These are phyloP conservation scores for Argya squamiceps DNA, from an alignment of 2,797 vertebrate species.

Conservation along the genomic window DNA sequence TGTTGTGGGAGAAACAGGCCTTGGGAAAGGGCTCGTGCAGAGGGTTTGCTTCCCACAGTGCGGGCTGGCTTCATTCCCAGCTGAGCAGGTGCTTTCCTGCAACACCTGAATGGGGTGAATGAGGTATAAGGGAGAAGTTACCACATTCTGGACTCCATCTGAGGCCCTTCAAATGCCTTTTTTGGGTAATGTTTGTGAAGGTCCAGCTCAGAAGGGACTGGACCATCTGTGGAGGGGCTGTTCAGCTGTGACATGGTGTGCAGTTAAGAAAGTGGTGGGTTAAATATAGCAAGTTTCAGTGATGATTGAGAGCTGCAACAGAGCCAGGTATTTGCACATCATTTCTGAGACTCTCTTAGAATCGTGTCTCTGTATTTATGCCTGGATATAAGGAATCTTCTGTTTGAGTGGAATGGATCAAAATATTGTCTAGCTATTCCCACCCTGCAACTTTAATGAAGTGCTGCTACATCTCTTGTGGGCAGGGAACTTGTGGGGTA, in stretches of 20 bases:
- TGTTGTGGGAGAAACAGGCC: background rate
- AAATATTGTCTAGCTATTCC: background rate
- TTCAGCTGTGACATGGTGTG: rapidly evolving
- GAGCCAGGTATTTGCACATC: rapidly evolving
- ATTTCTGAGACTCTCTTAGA: background rate
- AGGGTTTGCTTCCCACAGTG: background rate
- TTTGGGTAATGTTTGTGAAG: background rate
- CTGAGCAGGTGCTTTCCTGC: background rate
- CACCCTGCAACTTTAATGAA: background rate
- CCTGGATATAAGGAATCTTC: background rate
- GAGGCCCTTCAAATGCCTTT: background rate
- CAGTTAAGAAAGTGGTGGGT: background rate
- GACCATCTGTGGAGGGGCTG: rapidly evolving
- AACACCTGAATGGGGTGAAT: background rate
- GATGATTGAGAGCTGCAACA: background rate
- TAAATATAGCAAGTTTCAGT: background rate
- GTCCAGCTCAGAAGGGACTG: background rate
- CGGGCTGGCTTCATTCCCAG: rapidly evolving
- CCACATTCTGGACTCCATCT: rapidly evolving
- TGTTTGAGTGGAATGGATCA: background rate
- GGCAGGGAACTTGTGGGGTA: background rate
- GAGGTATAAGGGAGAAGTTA: background rate
- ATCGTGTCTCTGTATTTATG: background rate
- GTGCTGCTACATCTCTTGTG: background rate
- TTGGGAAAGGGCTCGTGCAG: rapidly evolving